Conservation (phyloP, 1,140 invertebrate species). For the Pantala flavescens region DNA sequence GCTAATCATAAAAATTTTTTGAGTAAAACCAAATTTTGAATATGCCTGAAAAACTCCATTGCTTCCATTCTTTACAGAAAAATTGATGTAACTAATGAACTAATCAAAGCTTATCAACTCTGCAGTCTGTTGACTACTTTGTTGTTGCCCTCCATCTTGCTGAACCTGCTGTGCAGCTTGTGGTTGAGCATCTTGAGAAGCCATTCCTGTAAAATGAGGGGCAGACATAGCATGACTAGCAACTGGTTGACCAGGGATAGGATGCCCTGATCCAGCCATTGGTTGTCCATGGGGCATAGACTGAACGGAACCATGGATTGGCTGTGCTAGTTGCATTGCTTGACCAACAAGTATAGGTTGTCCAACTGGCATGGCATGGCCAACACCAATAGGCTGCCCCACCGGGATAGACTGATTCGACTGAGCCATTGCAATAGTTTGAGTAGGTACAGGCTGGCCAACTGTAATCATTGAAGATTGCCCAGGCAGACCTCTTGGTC, state of each 20-base stretch:
- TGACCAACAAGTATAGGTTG: slow-evolving; percentile 5
- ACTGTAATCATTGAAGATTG: background rate
- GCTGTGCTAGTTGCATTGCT: background rate
- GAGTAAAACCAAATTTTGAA: too few species aligned
- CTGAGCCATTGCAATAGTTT: background rate
- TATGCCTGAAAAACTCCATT: too few species aligned
- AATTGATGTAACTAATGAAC: slow-evolving; percentile 12
- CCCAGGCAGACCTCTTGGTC: background rate
- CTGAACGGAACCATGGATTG: background rate
- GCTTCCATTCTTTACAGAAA: too few species aligned
- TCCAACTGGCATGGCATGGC: slow-evolving; percentile 27
- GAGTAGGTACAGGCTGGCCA: background rate
- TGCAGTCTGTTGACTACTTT: slow-evolving; percentile 44
- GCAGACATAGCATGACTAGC: slow-evolving; percentile 30
- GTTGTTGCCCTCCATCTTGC: slow-evolving; percentile 26
- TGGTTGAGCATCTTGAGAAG: slow-evolving; percentile 22
- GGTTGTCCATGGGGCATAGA: slow-evolving; percentile 20
- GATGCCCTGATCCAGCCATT: slow-evolving; percentile 30
- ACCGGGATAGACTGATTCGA: slow-evolving; percentile 33
- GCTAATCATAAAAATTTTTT: too few species aligned
- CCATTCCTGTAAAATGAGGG: slow-evolving; percentile 25
- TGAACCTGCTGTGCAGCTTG: slow-evolving; percentile 29
- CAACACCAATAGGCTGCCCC: background rate
- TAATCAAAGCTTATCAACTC: slow-evolving; percentile 64
- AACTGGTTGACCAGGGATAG: slow-evolving; percentile 32